A percentile compares a stretch with the other conserved stretches of the same genome.
Conservation (phyloP, 1,140 invertebrate genomes). For the Lordiphosa collinella region DNA sequence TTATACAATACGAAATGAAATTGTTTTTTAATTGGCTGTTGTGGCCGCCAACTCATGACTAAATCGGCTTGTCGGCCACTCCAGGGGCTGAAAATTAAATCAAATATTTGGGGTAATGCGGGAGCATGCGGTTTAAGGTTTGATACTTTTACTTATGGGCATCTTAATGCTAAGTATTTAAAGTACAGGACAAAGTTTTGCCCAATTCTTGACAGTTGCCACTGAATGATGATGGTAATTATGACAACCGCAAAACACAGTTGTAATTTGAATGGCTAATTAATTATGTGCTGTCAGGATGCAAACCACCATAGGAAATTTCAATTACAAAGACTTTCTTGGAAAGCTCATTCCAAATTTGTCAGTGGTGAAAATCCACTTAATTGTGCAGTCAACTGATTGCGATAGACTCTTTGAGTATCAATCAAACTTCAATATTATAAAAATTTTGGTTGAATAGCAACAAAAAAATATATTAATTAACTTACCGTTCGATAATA, state of each 20-base stretch:
- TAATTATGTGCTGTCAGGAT: constrained; percentile 52
- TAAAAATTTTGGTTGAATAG: too few relatives aligned
- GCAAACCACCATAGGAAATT: constrained; percentile 16
- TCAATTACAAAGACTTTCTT: too few relatives aligned
- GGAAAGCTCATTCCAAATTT: background rate
- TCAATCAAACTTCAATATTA: too few relatives aligned
- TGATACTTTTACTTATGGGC: constrained; percentile 38
- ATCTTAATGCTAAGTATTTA: constrained; percentile 35
- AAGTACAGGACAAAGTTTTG: constrained; percentile 11
- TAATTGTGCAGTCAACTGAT: constrained; percentile 7
- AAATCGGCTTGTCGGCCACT: constrained; percentile 8
- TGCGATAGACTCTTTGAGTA: too few relatives aligned
- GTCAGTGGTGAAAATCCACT: background rate
- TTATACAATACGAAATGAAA: constrained; percentile 55
- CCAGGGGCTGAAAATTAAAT: constrained; percentile 54
- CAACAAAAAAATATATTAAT: too few relatives aligned
- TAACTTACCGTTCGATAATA: too few relatives aligned
- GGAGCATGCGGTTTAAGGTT: constrained; percentile 20
- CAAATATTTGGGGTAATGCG: constrained; percentile 28
- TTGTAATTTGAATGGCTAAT: constrained; percentile 40
- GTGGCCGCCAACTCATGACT: background rate
- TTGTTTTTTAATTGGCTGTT: constrained; percentile 62
- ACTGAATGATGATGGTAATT: constrained; percentile 40
- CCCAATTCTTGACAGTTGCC: constrained; percentile 13
- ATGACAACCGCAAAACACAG: constrained; percentile 46